These are phyloP conservation scores for Gymnopithys bicolor DNA, from an alignment of 2,797 vertebrate species.

Conservation along the genomic window DNA sequence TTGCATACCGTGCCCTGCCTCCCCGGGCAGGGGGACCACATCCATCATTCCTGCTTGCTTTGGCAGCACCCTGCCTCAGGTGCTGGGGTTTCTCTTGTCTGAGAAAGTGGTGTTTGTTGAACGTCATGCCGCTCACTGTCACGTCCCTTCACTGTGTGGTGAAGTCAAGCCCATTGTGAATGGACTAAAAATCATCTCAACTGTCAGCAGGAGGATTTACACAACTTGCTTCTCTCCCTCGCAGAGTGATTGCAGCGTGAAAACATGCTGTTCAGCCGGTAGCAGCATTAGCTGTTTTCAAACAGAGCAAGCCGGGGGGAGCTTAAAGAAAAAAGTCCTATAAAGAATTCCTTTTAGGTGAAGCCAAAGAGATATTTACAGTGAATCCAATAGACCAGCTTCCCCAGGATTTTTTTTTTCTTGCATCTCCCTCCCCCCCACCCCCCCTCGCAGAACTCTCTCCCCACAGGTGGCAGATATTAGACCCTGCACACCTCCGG, in stretches of 20 bases:
- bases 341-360: constrained; percentile 49
- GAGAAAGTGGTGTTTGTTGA: background rate
- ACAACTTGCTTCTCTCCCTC: background rate
- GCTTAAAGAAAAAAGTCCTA: background rate
- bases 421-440: background rate
- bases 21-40: background rate
- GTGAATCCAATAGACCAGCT: constrained; percentile 48
- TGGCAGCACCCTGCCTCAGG: background rate
- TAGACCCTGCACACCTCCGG: constrained; percentile 1
- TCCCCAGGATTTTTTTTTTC: constrained; percentile 26
- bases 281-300: constrained; percentile 17
- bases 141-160: background rate
- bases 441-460: background rate
- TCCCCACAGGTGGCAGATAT: constrained; percentile 65
- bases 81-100: background rate
- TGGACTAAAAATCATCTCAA: constrained; percentile 34
- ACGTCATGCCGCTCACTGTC: fast-evolving
- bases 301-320: background rate
- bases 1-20: background rate
- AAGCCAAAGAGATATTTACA: constrained; percentile 55
- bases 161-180: constrained; percentile 27
- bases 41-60: background rate
- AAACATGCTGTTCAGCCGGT: constrained; percentile 37
- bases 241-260: constrained; percentile 26
- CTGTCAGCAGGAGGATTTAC: constrained; percentile 59